phyloP scores from a whole-genome alignment of 2,888 invertebrate genomes.

The Stratiomys singularior region DNA sequence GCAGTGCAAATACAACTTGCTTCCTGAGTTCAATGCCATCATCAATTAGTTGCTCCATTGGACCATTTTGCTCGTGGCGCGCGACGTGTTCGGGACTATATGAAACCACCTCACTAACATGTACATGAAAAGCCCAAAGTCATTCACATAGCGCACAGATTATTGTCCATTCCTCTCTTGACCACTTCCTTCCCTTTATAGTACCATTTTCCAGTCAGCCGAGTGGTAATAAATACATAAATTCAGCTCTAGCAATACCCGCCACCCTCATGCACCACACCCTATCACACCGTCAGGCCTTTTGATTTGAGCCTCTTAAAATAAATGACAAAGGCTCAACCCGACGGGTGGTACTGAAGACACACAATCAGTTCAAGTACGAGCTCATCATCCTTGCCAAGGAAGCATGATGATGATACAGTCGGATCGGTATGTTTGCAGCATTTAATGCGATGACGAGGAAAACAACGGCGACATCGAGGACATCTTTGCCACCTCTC shows the following conservation, averaged over 20 bases:
- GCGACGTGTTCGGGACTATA: no score
- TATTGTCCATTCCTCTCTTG: neutral
- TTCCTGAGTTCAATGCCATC: conserved; percentile 12
- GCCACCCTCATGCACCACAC: neutral
- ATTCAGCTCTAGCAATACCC: no score
- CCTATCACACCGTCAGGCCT: neutral
- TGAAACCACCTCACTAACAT: no score
- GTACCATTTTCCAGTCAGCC: no score
- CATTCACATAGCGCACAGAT: conserved; percentile 4
- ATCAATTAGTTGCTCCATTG: conserved; percentile 43
- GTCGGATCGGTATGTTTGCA: neutral
- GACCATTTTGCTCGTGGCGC: conserved; percentile 23
- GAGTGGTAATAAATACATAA: neutral
- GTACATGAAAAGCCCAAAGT: conserved; percentile 6
- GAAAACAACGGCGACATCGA: neutral
- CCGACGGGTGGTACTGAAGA: no score
- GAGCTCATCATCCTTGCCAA: no score
- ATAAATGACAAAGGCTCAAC: no score
- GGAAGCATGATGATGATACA: neutral
- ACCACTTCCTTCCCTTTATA: neutral
- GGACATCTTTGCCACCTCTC: neutral
- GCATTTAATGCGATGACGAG: neutral
- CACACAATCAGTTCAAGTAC: no score
- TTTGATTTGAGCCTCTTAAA: no score
- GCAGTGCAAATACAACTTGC: neutral